These are phyloP conservation scores for Hipposideros armiger DNA, from an alignment of 2,113 vertebrate genomes.

Conservation along the genomic window DNA sequence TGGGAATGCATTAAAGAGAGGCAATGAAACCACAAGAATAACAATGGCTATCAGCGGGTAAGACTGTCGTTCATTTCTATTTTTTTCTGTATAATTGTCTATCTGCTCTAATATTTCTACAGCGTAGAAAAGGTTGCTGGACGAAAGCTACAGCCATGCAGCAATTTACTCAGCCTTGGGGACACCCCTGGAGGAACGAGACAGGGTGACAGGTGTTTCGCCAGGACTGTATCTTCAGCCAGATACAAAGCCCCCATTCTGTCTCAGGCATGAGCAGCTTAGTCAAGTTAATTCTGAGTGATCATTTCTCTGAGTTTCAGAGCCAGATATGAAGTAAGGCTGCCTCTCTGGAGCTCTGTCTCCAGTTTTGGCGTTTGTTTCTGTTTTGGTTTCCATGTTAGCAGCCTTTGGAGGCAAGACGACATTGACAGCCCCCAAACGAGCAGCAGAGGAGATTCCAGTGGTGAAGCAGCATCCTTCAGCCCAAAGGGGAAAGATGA, in stretches of 20 bases:
- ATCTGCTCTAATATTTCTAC: not conserved
- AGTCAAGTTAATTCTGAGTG: slow-evolving; percentile 34
- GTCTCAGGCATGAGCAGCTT: not conserved
- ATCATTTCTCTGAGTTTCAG: slow-evolving; percentile 33
- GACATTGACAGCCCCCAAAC: not conserved
- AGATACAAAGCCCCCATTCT: slow-evolving; percentile 26
- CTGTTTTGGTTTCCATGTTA: not conserved
- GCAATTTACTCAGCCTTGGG: not conserved
- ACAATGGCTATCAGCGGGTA: not conserved
- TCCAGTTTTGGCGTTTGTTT: slow-evolving; percentile 27
- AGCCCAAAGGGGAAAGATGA: not conserved
- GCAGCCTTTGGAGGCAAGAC: not conserved
- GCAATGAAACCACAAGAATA: not conserved
- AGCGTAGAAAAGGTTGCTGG: not conserved
- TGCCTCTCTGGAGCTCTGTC: not conserved
- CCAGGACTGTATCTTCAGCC: slow-evolving; percentile 15
- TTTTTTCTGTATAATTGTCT: slow-evolving; percentile 21
- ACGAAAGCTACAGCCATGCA: not conserved
- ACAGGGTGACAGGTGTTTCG: slow-evolving; percentile 11
- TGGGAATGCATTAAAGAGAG: not conserved
- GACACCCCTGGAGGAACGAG: slow-evolving; percentile 22
- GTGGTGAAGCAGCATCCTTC: not conserved
- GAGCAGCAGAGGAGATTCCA: not conserved
- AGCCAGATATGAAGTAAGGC: slow-evolving; percentile 43
- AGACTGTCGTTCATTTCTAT: not conserved